Base-by-base conservation (phyloP, 1,140 invertebrate species). In the Nymphalis io region DNA sequence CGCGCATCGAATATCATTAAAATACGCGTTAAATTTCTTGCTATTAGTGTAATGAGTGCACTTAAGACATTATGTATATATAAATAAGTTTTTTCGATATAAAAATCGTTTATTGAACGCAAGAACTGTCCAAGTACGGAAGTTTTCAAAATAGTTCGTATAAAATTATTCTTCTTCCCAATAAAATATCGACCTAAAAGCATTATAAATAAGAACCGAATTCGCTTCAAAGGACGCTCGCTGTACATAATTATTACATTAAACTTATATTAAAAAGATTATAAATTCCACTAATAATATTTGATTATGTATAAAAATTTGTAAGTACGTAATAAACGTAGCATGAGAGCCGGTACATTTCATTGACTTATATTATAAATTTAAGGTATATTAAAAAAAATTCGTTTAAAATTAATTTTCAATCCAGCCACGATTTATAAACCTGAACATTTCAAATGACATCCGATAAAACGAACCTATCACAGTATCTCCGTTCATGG, bases 401-500 rank as follows among this genome's bases (percentile, higher is more conserved):
- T 20, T 64, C 48, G 13, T 20, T 20, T 51, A 64, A 20, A 64
- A 51, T 44, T 20, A 53, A 33, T 64, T 21, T 51, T 20, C n/a
- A 10, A 51, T 33, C 16, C 46, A 33, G 18, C 48, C 38, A 40
- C 27, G 15, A 27, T 18, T 0, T 51, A 51, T 3, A 27, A 55
- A 55, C 2, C 13, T 16, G 21, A 27, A 21, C 21, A 13, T 3
- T 2, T 20, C 10, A 55, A 55, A 51, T 16, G 1, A 20, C 18
- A 51, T 15, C 39, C 40, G 21, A 61, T 53, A 63, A 63, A 62
- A 38, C 60, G 16, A 67, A 68, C 70, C 61, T 72, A 72, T 72
- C 70, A 72, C 70, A 72, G 70, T 72, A 51, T 65, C 40, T 55
- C 51, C 39, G 40, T 53, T 58, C n/a, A 63, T 63, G 68, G 67